Evolutionary conservation across 53 echinoderm and acorn worm genomes (phyloP).

Genomic region (Henricia sp.): DNA sequence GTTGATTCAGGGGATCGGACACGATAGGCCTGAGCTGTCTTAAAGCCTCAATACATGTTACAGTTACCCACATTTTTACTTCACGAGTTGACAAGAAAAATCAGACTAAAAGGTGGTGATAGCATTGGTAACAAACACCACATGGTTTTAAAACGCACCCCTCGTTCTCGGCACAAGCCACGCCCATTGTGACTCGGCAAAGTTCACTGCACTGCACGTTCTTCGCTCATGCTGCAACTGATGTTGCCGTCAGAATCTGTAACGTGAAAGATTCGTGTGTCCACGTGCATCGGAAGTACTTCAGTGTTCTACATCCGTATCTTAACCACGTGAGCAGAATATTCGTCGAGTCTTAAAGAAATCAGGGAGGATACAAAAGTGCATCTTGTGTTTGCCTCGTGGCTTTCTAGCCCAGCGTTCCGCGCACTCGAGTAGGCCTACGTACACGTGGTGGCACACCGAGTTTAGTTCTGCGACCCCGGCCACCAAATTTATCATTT

Average conservation of each 20-base stretch:
- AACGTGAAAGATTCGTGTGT: neutral
- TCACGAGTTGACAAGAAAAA: too few species aligned
- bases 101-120: too few species aligned
- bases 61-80: too few species aligned
- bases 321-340: neutral
- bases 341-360: neutral
- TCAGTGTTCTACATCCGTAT: neutral
- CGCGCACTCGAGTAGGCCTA: neutral
- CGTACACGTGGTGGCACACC: neutral
- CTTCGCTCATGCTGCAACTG: neutral
- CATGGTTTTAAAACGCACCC: too few species aligned
- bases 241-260: neutral
- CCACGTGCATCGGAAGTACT: constrained; percentile 10
- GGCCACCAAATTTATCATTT: neutral
- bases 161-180: too few species aligned
- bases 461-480: neutral
- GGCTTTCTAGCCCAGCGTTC: neutral
- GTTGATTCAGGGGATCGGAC: too few species aligned
- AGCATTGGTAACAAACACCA: too few species aligned
- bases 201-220: neutral
- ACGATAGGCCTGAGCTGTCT: too few species aligned
- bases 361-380: neutral
- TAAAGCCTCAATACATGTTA: too few species aligned
- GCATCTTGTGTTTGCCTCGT: neutral
- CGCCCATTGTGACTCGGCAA: neutral